Evolutionary conservation across 1,140 invertebrate genomes (phyloP).

Genomic region (Goniozus legneri): DNA sequence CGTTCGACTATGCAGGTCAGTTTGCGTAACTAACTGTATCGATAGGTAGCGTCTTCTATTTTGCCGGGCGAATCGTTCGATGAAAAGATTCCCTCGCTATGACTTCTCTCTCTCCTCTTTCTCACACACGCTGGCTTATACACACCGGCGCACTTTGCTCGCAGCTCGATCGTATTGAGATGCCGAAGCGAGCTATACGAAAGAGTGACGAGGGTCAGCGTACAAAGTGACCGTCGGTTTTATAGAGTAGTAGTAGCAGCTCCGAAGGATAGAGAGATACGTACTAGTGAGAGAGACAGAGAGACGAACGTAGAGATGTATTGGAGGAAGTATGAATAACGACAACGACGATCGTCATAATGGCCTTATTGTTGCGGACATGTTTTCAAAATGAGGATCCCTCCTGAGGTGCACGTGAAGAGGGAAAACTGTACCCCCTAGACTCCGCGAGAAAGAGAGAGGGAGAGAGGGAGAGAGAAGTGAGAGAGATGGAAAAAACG

Average conservation of each 20-base stretch:
- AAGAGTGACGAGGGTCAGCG: constrained; percentile 51
- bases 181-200: constrained; percentile 40
- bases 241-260: constrained; percentile 8
- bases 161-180: constrained; percentile 52
- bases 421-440: not conserved
- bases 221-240: constrained; percentile 41
- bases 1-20: too few species aligned
- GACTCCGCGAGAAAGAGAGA: too few species aligned
- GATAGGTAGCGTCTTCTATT: constrained; percentile 21
- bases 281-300: constrained; percentile 5
- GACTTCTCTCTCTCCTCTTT: constrained; percentile 6
- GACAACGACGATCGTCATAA: constrained; percentile 46
- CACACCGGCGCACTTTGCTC: too few species aligned
- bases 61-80: constrained; percentile 31
- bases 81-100: constrained; percentile 19
- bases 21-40: too few species aligned
- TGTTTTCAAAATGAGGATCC: constrained; percentile 52
- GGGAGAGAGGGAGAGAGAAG: too few species aligned
- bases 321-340: constrained; percentile 16
- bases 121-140: constrained; percentile 3
- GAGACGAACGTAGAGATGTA: constrained; percentile 14
- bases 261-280: constrained; percentile 17
- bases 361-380: constrained; percentile 52
- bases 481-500: too few species aligned
- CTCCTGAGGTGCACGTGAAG: not conserved